A percentile compares a stretch with the other conserved stretches of the same genome.
Evolutionary conservation across 2,113 vertebrate species (phyloP).

Genomic region (Synodontis membranacea): DNA sequence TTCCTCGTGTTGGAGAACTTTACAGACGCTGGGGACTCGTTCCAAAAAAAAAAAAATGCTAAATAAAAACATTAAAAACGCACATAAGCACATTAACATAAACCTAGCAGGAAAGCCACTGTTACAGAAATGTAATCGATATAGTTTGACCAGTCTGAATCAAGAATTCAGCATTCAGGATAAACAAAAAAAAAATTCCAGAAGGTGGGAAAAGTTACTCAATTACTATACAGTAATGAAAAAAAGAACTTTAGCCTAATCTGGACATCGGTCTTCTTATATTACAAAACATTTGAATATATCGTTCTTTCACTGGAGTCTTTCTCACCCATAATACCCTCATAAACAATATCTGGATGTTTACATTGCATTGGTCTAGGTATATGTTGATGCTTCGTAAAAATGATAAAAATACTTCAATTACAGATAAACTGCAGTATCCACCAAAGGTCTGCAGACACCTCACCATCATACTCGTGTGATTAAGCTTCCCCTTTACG

Average conservation of each 20-base stretch:
- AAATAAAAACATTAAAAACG: too few species aligned
- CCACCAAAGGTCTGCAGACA: neutral
- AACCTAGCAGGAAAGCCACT: neutral
- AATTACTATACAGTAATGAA: neutral
- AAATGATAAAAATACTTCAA: neutral
- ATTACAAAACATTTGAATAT: neutral
- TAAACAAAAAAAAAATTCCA: neutral
- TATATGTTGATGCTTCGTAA: neutral
- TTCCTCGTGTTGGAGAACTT: neutral
- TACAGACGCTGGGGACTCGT: neutral
- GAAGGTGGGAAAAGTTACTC: neutral
- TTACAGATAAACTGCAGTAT: neutral
- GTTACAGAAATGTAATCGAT: too few species aligned
- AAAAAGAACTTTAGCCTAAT: too few species aligned
- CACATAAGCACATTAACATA: neutral
- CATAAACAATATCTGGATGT: neutral
- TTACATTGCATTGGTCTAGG: neutral
- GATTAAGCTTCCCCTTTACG: neutral
- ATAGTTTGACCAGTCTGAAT: neutral
- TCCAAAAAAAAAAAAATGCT: neutral
- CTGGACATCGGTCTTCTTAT: neutral
- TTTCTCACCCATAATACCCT: neutral
- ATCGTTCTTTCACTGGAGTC: neutral
- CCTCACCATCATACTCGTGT: neutral
- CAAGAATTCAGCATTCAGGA: neutral